Conservation (phyloP, 2,888 invertebrate genomes). For the Alloplasta piceator region DNA sequence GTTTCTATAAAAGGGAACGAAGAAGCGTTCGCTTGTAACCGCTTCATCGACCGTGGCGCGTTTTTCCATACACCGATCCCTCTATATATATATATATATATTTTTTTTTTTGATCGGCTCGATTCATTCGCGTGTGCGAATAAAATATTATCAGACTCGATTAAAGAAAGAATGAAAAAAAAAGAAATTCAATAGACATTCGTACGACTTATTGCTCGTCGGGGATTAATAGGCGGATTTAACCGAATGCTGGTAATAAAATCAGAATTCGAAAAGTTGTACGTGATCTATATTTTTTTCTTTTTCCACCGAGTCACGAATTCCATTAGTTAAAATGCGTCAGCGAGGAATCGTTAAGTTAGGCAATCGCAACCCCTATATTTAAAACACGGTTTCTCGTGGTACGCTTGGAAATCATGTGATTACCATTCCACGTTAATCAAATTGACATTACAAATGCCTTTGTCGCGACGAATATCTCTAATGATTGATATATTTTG, state of each 20-base stretch:
- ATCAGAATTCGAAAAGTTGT: slow-evolving; percentile 15
- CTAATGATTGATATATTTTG: neutral
- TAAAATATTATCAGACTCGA: slow-evolving; percentile 59
- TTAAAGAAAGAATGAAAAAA: slow-evolving; percentile 57
- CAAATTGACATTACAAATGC: slow-evolving; percentile 7
- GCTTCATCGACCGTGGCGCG: slow-evolving; percentile 76
- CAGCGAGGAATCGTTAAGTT: slow-evolving; percentile 27
- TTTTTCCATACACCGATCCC: slow-evolving; percentile 16
- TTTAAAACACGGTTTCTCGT: neutral
- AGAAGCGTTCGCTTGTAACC: slow-evolving; percentile 78
- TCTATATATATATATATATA: slow-evolving; percentile 63
- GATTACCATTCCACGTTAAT: neutral
- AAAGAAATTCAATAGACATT: slow-evolving; percentile 52
- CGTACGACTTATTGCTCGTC: slow-evolving; percentile 29
- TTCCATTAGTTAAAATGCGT: slow-evolving; percentile 39
- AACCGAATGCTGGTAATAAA: slow-evolving; percentile 8
- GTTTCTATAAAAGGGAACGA: slow-evolving; percentile 61
- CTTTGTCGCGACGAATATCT: slow-evolving; percentile 13
- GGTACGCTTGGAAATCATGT: neutral
- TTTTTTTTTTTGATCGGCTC: slow-evolving; percentile 65
- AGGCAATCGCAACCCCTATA: slow-evolving; percentile 4
- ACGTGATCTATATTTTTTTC: slow-evolving; percentile 38
- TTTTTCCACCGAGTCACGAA: slow-evolving; percentile 45
- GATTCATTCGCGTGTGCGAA: slow-evolving; percentile 57
- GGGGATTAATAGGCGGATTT: slow-evolving; percentile 38